Percentiles rank a stretch among this genome's conserved stretches.
Evolutionary conservation across 1,140 invertebrate genomes (phyloP).

Genomic region (Ruditapes philippinarum): DNA sequence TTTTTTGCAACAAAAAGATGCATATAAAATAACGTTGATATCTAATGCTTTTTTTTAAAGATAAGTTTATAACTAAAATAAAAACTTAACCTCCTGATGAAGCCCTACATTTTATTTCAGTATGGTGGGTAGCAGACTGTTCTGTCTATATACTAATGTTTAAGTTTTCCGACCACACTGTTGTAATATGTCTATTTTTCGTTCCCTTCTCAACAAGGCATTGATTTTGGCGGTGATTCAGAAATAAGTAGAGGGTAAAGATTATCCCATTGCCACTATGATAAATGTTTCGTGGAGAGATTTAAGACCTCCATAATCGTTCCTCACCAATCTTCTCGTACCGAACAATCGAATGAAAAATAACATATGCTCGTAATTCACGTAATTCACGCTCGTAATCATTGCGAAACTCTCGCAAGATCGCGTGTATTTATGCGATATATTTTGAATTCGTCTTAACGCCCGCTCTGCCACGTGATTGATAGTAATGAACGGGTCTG

Average conservation of each 20-base stretch:
- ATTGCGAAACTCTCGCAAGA: conserved; percentile 22
- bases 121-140: too few relatives aligned
- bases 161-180: too few relatives aligned
- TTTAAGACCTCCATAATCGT: conserved; percentile 27
- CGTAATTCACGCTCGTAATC: too few relatives aligned
- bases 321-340: conserved; percentile 38
- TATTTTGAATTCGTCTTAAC: background rate
- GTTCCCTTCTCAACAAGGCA: background rate
- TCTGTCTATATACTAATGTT: too few relatives aligned
- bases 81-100: too few relatives aligned
- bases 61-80: too few relatives aligned
- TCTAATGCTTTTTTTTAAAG: too few relatives aligned
- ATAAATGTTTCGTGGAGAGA: conserved; percentile 27
- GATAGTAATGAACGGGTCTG: background rate
- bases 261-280: conserved; percentile 55
- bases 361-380: conserved; percentile 51
- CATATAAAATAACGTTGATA: too few relatives aligned
- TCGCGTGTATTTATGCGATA: conserved; percentile 18
- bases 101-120: too few relatives aligned
- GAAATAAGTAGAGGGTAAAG: conserved; percentile 14
- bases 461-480: background rate
- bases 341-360: conserved; percentile 51
- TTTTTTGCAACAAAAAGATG: too few relatives aligned
- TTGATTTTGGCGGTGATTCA: conserved; percentile 28
- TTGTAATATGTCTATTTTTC: too few relatives aligned